phyloP scores from a whole-genome alignment of 2,797 vertebrate species.

The Cirrhinus mrigala region DNA sequence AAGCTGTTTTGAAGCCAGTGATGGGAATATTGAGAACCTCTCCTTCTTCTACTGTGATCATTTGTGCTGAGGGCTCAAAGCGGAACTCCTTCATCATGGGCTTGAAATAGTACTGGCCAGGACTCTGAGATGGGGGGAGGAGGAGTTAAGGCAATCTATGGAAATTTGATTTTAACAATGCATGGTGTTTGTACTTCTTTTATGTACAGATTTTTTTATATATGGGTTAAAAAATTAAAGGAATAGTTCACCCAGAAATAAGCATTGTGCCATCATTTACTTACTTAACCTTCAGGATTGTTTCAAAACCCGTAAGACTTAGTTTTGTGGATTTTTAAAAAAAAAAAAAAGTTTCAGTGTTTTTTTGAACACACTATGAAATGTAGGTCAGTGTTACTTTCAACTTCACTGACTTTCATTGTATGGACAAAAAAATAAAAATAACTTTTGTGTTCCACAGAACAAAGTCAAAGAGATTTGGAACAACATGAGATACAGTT shows the following conservation, averaged over 20 bases:
- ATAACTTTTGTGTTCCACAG: not conserved
- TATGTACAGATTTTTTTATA: not conserved
- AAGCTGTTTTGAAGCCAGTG: constrained; percentile 93
- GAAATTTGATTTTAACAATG: not conserved
- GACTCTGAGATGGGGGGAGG: constrained; percentile 81
- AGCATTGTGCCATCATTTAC: no score
- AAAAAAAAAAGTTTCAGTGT: no score
- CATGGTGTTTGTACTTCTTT: not conserved
- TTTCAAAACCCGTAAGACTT: no score
- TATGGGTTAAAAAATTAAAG: not conserved
- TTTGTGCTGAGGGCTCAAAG: constrained; percentile 95
- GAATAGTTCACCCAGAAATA: not conserved
- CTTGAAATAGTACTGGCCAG: constrained; percentile 98
- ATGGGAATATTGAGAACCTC: constrained; percentile 91
- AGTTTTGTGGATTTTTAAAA: no score
- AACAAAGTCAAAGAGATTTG: not conserved
- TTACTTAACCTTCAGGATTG: no score
- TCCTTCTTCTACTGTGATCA: constrained; percentile 97
- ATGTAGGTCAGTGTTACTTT: not conserved
- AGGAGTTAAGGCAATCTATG: not conserved
- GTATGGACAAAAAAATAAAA: not conserved
- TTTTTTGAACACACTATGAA: not conserved
- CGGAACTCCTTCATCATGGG: constrained; percentile 99
- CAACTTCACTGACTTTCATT: not conserved
- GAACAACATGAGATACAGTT: not conserved